A percentile compares a stretch with the other conserved stretches of the same genome.
Conservation (phyloP, 2,113 vertebrate genomes). For the Cyanoramphus novaezelandiae region DNA sequence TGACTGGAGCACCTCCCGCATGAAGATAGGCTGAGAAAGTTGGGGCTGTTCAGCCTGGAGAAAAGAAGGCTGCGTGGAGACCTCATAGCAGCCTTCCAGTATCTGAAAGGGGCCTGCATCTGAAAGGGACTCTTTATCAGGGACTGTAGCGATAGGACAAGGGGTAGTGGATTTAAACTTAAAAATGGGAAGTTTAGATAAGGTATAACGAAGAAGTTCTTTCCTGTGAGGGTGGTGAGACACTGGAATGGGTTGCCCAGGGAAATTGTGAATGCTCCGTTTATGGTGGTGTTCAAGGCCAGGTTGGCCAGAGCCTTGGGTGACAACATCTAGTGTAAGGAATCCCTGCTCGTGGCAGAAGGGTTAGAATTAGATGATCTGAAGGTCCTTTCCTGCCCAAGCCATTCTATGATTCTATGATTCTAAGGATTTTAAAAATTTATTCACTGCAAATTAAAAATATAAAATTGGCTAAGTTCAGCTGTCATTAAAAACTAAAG, state of each 20-base stretch:
- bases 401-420: not conserved
- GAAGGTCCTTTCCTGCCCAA: not conserved
- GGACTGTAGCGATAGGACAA: not conserved
- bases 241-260: not conserved
- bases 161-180: not conserved
- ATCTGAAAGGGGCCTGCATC: not conserved
- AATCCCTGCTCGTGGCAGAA: not conserved
- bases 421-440: not conserved
- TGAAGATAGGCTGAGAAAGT: not conserved
- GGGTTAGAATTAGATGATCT: not conserved
- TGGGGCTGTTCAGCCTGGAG: not conserved
- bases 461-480: not conserved
- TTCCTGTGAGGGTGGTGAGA: not conserved
- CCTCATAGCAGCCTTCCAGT: not conserved
- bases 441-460: not conserved
- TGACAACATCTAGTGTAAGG: not conserved
- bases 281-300: not conserved
- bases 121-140: not conserved
- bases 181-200: not conserved
- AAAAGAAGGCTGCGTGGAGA: not conserved
- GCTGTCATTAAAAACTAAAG: not conserved
- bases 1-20: not conserved
- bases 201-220: not conserved
- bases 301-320: not conserved
- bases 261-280: not conserved